A percentile compares a stretch with the other conserved stretches of the same genome.
Evolutionary conservation across 2,797 vertebrate species (phyloP).

Genomic region (Poecilia velifera): DNA sequence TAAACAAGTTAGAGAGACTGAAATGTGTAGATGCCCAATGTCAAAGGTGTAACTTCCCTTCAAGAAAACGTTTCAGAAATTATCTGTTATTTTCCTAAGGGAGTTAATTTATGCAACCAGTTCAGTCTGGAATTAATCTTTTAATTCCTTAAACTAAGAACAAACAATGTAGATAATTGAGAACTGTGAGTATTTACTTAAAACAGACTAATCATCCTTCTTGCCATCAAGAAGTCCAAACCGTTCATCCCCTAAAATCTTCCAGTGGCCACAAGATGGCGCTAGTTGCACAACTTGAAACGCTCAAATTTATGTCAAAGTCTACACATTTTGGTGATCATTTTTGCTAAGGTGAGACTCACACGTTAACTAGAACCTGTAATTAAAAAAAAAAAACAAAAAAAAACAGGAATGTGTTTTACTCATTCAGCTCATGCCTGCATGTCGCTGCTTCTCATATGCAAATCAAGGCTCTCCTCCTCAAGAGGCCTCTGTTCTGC

Average conservation of each 20-base stretch:
- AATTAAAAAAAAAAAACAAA: too few species aligned
- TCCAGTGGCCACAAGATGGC: slow-evolving; percentile 69
- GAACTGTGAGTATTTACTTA: neutral
- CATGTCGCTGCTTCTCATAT: slow-evolving; percentile 73
- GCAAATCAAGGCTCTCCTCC: slow-evolving; percentile 73
- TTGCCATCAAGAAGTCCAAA: neutral
- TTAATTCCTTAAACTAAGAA: neutral
- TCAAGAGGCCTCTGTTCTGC: slow-evolving; percentile 83
- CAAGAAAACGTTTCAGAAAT: neutral
- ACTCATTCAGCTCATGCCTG: slow-evolving; percentile 68
- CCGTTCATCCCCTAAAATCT: neutral
- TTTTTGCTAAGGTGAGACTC: slow-evolving; percentile 39
- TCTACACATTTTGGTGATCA: neutral
- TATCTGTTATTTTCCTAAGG: neutral
- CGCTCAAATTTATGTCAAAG: neutral
- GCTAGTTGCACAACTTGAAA: slow-evolving; percentile 48
- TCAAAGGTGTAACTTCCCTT: neutral
- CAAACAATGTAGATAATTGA: neutral
- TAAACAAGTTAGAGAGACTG: neutral
- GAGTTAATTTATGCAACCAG: neutral
- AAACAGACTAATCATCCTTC: neutral
- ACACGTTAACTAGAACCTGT: slow-evolving; percentile 5
- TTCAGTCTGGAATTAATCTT: neutral
- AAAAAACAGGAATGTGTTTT: slow-evolving; percentile 17
- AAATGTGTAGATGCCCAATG: neutral